phyloP scores from a whole-genome alignment of 2,113 vertebrate species.

The Alethe diademata region DNA sequence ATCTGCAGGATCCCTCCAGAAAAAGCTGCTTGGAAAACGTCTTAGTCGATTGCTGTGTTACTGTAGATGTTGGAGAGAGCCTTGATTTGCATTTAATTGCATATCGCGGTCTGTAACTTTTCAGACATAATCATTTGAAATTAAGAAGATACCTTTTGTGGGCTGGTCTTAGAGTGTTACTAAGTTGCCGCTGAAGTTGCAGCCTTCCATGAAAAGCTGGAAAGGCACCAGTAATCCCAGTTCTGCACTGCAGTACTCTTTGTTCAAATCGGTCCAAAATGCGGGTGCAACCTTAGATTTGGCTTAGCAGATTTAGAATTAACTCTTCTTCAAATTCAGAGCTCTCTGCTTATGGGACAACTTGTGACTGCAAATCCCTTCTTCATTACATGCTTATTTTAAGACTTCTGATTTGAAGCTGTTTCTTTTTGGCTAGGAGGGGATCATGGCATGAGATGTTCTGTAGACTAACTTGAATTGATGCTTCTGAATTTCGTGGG shows the following conservation, averaged over 20 bases:
- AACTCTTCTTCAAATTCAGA: background rate
- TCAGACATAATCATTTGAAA: background rate
- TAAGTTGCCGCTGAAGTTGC: background rate
- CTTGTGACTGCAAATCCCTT: background rate
- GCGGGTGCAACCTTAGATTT: fast-evolving
- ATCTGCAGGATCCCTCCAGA: background rate
- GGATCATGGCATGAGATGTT: fast-evolving
- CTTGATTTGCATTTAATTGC: background rate
- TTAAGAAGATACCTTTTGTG: background rate
- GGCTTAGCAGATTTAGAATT: background rate
- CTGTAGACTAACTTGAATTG: background rate
- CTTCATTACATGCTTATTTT: background rate
- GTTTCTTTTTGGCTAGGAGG: background rate
- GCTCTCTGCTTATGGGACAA: background rate
- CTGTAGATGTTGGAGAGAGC: too few species aligned
- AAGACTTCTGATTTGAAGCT: background rate
- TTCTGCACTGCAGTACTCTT: fast-evolving
- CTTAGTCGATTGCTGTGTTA: fast-evolving
- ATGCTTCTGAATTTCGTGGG: background rate
- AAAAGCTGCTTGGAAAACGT: background rate
- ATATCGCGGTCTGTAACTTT: background rate
- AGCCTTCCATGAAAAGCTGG: background rate
- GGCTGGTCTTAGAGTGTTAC: background rate
- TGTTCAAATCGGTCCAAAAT: background rate
- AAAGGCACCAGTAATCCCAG: background rate